Evolutionary conservation across 2,888 invertebrate genomes (phyloP).

Genomic region (Lithodes maja): DNA sequence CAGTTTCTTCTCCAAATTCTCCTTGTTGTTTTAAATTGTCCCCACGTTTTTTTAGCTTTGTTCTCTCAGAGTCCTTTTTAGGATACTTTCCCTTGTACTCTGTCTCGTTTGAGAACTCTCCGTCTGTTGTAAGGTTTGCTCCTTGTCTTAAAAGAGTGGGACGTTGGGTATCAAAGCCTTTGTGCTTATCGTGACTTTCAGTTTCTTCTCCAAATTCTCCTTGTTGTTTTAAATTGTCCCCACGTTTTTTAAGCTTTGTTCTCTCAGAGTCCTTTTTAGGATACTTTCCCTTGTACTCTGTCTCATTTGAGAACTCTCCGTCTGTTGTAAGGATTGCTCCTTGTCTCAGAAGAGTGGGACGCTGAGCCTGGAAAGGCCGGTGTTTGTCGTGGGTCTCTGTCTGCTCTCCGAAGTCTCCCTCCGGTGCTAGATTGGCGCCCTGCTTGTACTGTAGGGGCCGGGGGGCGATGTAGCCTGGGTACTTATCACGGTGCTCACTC

Average conservation of each 20-base stretch:
- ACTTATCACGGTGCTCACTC: slow-evolving; percentile 41
- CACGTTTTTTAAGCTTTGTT: not conserved
- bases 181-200: slow-evolving; percentile 39
- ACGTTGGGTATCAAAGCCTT: slow-evolving; percentile 18
- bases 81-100: slow-evolving; percentile 29
- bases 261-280: not conserved
- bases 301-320: slow-evolving; percentile 39
- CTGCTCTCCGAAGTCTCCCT: slow-evolving; percentile 54
- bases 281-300: slow-evolving; percentile 47
- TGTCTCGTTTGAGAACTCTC: slow-evolving; percentile 21
- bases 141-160: slow-evolving; percentile 7
- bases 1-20: slow-evolving; percentile 46
- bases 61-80: not conserved
- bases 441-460: slow-evolving; percentile 38
- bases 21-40: slow-evolving; percentile 46
- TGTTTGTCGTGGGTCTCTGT: slow-evolving; percentile 41
- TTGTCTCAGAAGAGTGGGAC: not conserved
- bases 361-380: not conserved
- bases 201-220: slow-evolving; percentile 59
- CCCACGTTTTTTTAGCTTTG: not conserved
- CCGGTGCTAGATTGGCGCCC: slow-evolving; percentile 38
- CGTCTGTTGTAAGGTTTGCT: slow-evolving; percentile 37
- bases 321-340: slow-evolving; percentile 38
- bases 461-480: slow-evolving; percentile 15
- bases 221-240: slow-evolving; percentile 53